Conservation (phyloP, 2,888 invertebrate genomes). For the Venusia cambrica region DNA sequence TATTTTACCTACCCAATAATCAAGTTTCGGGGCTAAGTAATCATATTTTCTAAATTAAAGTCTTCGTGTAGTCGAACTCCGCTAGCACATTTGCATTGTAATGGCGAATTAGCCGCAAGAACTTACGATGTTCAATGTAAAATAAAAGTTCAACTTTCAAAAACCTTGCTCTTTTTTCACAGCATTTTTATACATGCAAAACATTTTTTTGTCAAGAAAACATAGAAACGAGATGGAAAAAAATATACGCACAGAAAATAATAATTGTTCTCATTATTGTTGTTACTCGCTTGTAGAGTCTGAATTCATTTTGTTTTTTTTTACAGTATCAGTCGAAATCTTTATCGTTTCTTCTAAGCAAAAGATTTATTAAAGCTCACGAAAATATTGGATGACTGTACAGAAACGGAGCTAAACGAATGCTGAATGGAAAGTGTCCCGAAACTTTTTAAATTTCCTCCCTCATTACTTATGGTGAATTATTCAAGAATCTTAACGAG, state of each 20-base stretch:
- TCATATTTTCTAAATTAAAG: conserved; percentile 19
- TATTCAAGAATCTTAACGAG: conserved; percentile 50
- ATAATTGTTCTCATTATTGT: too few species aligned
- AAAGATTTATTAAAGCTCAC: conserved; percentile 25
- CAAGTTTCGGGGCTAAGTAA: conserved; percentile 14
- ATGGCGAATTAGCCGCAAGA: conserved; percentile 23
- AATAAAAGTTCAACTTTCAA: conserved; percentile 9
- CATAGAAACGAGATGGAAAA: too few species aligned
- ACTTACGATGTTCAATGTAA: conserved; percentile 13
- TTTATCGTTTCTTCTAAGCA: conserved; percentile 25
- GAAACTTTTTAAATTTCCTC: conserved; percentile 37
- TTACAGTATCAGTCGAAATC: conserved; percentile 16
- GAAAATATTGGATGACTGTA: conserved; percentile 23
- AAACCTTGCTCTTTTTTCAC: too few species aligned
- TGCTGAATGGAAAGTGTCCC: conserved; percentile 27
- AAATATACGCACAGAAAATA: too few species aligned
- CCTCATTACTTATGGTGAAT: conserved; percentile 44
- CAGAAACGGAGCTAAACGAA: conserved; percentile 21
- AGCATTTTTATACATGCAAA: too few species aligned
- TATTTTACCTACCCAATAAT: conserved; percentile 13
- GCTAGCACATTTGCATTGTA: conserved; percentile 26
- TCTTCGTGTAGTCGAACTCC: conserved; percentile 21
- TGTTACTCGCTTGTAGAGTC: too few species aligned
- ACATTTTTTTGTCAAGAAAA: too few species aligned
- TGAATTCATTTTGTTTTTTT: conserved; percentile 23